These are phyloP conservation scores for Xylophagus ater DNA, from an alignment of 2,888 invertebrate genomes.

Conservation along the genomic window DNA sequence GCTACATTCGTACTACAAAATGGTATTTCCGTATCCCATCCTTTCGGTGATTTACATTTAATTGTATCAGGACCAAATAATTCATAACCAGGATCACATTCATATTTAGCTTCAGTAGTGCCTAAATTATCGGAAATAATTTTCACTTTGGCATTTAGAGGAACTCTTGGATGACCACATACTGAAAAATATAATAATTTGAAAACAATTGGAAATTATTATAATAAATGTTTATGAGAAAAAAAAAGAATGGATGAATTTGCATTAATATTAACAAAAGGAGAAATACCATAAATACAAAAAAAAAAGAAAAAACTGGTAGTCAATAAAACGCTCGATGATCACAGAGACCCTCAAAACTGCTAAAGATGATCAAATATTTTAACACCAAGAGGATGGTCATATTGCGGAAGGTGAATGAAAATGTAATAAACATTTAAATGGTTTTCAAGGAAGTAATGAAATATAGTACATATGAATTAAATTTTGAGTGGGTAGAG, in stretches of 20 bases:
- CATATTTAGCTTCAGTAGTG: conserved; percentile 58
- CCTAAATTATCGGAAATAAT: conserved; percentile 40
- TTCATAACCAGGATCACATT: conserved; percentile 81
- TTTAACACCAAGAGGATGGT: no score
- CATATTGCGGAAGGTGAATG: no score
- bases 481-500: no score
- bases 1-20: conserved; percentile 86
- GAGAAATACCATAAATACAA: no score
- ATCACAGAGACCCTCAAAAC: no score
- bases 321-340: no score
- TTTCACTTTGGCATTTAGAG: conserved; percentile 64
- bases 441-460: no score
- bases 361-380: no score
- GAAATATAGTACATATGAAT: no score
- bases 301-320: no score
- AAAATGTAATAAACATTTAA: no score
- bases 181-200: conserved; percentile 24
- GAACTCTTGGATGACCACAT: conserved; percentile 79
- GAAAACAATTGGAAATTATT: background rate
- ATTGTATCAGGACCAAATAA: conserved; percentile 65
- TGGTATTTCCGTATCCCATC: conserved; percentile 71
- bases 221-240: background rate
- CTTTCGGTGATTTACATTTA: conserved; percentile 58
- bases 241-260: background rate
- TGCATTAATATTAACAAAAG: background rate